Base-by-base conservation (phyloP, 2,797 vertebrate species). In the Myoxocephalus aenaeus region DNA sequence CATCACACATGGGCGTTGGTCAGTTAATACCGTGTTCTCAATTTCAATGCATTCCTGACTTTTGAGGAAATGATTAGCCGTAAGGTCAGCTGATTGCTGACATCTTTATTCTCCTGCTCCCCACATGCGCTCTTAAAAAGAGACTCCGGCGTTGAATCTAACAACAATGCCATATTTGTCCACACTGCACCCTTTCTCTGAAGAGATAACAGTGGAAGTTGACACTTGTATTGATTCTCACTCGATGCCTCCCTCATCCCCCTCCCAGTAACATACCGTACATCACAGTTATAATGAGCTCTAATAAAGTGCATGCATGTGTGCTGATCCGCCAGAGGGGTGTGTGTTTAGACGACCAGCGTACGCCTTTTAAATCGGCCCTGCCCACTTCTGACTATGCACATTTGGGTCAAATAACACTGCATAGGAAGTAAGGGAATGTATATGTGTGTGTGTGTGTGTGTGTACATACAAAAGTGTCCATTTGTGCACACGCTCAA, bases 351-450 rank as follows among this genome's bases (percentile, higher is more conserved):
- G 29, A 68, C 4, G 25, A 17, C 36, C 53, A n/a, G 62, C 34
- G 20, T 79, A 44, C 6, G 20, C 76, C 75, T 8, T 81, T 81
- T 56, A 77, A 80, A 75, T 62, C 53, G 25, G 65, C 79, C 73
- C 77, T 77, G 63, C 84, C 71, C 59, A 59, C 81, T 38, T 38
- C 44, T 79, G 61, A 79, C 68, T 77, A 8, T 72, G 51, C 82
- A 64, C 65, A 65, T 10, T 27, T 70, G 81, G 56, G 51, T 92
- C 82, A 76, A 80, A 88, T 92, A 84, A 89, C 85, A 72, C 25
- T 27, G 25, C 25, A 27, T 27, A 27, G 25, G 25, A 27, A 27
- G 25, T 27, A 27, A 27, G 25, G 25, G 25, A 27, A 27, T 68
- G 66, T 66, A 32, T 85, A 62, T 69, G 36, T 59, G 17, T 62